Evolutionary conservation across 1,140 invertebrate genomes (phyloP).

Genomic region (Nautilus pompilius): DNA sequence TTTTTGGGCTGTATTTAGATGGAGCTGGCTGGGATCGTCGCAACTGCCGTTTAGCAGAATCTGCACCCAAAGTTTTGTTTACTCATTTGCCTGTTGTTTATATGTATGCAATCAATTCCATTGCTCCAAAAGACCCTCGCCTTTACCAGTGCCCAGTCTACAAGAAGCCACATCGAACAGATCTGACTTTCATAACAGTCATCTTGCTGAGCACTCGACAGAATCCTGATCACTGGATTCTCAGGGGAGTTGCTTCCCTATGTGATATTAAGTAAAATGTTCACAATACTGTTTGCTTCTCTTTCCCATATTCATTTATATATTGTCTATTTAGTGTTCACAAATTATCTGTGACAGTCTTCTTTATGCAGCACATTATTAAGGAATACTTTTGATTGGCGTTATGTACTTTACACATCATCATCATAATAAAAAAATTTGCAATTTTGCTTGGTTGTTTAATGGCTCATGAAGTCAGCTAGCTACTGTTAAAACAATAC

Average conservation of each 20-base stretch:
- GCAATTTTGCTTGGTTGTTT: no score
- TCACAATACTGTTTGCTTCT: no score
- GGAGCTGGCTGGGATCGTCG: constrained; percentile 48
- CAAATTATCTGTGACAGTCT: no score
- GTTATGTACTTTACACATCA: no score
- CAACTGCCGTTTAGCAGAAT: constrained; percentile 39
- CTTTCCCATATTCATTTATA: no score
- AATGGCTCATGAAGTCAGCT: no score
- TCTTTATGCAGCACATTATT: no score
- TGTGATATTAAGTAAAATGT: constrained; percentile 93
- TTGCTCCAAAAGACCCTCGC: constrained; percentile 79
- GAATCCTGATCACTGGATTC: constrained; percentile 86
- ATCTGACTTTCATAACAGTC: constrained; percentile 89
- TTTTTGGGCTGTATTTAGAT: constrained; percentile 47
- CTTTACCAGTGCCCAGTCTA: constrained; percentile 95
- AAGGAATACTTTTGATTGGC: no score
- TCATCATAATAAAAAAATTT: no score
- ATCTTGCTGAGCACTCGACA: constrained; percentile 76
- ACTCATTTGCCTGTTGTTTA: constrained; percentile 46
- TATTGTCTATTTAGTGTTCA: no score
- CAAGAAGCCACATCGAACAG: constrained; percentile 86
- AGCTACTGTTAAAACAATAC: no score
- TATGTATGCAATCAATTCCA: constrained; percentile 56
- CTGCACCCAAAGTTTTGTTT: constrained; percentile 47
- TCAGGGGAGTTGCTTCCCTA: constrained; percentile 85